phyloP scores from a whole-genome alignment of 2,888 invertebrate genomes.

The Aspidiotus destructor region DNA sequence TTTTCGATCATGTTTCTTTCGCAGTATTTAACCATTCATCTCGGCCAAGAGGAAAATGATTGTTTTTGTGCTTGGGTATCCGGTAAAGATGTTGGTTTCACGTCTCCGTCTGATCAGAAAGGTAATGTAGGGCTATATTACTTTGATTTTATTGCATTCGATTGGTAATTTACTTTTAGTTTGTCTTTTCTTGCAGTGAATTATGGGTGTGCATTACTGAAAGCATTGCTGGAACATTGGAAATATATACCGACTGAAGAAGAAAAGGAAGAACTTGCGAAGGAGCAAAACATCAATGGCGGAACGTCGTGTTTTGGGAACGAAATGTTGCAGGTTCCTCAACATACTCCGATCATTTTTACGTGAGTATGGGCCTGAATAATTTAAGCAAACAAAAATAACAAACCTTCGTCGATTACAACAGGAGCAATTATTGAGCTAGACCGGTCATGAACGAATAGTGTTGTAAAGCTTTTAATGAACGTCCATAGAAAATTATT shows the following conservation, averaged over 20 bases:
- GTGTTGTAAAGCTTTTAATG: no score
- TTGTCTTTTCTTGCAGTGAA: constrained; percentile 55
- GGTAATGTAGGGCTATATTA: constrained; percentile 42
- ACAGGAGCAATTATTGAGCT: no score
- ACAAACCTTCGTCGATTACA: no score
- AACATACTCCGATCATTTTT: constrained; percentile 93
- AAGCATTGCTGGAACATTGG: constrained; percentile 94
- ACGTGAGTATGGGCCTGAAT: constrained; percentile 42
- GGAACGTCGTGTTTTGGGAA: background rate
- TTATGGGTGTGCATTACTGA: constrained; percentile 84
- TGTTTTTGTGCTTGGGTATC: constrained; percentile 99
- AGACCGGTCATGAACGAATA: no score
- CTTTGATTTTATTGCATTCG: no score
- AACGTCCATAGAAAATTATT: no score
- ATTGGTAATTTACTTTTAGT: background rate
- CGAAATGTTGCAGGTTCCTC: constrained; percentile 53
- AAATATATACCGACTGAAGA: constrained; percentile 60
- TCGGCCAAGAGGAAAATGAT: constrained; percentile 94
- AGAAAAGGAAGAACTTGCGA: constrained; percentile 53
- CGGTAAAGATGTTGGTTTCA: constrained; percentile 84
- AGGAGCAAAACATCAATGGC: constrained; percentile 15
- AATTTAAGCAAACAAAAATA: no score
- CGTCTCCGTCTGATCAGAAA: constrained; percentile 62
- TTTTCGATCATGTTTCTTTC: background rate
- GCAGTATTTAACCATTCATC: constrained; percentile 90